These are phyloP conservation scores for Spisula solida DNA, from an alignment of 2,888 invertebrate species.

Conservation along the genomic window DNA sequence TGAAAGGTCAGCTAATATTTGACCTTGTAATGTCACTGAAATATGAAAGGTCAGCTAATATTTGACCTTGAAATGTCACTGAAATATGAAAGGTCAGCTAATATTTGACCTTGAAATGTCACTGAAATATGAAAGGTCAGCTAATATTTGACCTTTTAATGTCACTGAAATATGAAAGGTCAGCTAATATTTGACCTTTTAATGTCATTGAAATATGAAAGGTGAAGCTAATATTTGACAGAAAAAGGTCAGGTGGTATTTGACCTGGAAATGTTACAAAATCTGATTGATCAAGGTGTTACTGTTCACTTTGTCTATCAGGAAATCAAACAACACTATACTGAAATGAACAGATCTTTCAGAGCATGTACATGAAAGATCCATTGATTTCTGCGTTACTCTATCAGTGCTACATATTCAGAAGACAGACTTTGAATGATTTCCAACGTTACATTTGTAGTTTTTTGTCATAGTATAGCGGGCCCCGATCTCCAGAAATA, in stretches of 20 bases:
- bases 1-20: neutral
- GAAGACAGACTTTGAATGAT: slow-evolving; percentile 23
- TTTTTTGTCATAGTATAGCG: neutral
- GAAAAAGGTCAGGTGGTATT: neutral
- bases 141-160: neutral
- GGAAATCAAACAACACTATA: slow-evolving; percentile 15
- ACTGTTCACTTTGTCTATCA: neutral
- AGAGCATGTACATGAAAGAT: neutral
- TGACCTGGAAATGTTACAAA: slow-evolving; percentile 2
- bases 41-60: neutral
- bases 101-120: slow-evolving; percentile 24
- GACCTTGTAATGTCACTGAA: neutral
- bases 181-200: slow-evolving; percentile 1
- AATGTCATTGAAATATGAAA: too few species aligned
- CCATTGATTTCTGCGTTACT: neutral
- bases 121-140: too few species aligned
- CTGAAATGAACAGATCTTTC: neutral
- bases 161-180: neutral
- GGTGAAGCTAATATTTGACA: neutral
- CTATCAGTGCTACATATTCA: neutral
- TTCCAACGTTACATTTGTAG: neutral
- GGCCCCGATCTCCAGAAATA: too few species aligned
- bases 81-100: neutral
- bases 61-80: slow-evolving; percentile 20
- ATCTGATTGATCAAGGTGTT: neutral